Conservation (phyloP, 2,888 invertebrate genomes). For the Rhagonycha fulva region DNA sequence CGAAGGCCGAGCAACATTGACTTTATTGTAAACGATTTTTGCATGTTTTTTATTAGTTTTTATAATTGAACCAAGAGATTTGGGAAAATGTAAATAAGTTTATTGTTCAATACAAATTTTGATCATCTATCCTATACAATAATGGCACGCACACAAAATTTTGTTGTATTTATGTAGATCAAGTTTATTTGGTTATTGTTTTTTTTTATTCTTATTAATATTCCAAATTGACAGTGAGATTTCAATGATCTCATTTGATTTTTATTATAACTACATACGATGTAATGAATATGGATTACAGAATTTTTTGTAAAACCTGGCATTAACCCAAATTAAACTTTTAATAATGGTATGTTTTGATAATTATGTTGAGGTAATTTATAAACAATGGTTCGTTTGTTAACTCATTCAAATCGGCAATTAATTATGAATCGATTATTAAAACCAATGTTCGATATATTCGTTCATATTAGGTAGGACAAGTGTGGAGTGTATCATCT, state of each 20-base stretch:
- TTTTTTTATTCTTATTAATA: not conserved
- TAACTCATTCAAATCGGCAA: not conserved
- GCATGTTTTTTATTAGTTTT: too few relatives aligned
- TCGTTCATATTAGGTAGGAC: not conserved
- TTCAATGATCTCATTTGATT: not conserved
- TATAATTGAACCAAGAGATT: too few relatives aligned
- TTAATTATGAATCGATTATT: not conserved
- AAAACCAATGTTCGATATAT: not conserved
- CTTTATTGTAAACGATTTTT: too few relatives aligned
- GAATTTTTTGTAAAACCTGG: not conserved
- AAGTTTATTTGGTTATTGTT: not conserved
- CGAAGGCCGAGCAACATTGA: too few relatives aligned
- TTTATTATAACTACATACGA: not conserved
- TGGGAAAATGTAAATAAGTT: too few relatives aligned
- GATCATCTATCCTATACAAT: too few relatives aligned
- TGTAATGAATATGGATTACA: not conserved
- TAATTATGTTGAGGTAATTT: not conserved
- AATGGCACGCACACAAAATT: not conserved
- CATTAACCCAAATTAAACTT: not conserved
- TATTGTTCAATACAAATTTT: too few relatives aligned
- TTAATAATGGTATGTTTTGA: not conserved
- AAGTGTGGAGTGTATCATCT: not conserved
- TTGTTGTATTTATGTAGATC: not conserved
- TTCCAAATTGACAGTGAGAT: not conserved
- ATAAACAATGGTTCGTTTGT: not conserved